A percentile compares a stretch with the other conserved stretches of the same genome.
Conservation (phyloP, 1,140 invertebrate species). For the Bombus waltoni region DNA sequence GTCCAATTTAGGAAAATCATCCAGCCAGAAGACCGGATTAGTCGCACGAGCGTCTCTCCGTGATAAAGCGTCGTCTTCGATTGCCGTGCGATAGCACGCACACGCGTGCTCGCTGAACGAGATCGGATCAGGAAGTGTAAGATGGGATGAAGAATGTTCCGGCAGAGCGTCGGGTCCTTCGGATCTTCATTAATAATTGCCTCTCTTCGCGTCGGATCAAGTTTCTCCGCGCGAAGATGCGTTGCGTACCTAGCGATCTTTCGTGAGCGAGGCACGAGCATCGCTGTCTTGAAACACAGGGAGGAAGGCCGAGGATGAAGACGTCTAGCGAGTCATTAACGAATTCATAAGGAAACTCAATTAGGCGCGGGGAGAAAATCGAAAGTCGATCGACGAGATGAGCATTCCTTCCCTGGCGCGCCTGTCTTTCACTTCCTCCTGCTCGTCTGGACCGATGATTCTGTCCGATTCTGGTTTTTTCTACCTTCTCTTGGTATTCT, state of each 20-base stretch:
- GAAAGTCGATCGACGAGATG: conserved; percentile 10
- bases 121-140: conserved; percentile 33
- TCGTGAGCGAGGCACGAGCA: conserved; percentile 3
- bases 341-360: conserved; percentile 44
- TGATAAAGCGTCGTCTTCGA: conserved; percentile 53
- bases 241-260: conserved; percentile 1
- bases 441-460: neutral
- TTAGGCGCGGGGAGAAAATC: conserved; percentile 13
- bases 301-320: conserved; percentile 21
- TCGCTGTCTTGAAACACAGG: neutral
- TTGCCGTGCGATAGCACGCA: conserved; percentile 43
- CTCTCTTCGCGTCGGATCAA: conserved; percentile 18
- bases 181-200: conserved; percentile 55
- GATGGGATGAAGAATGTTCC: conserved; percentile 41
- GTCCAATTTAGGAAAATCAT: conserved; percentile 23
- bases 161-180: conserved; percentile 32
- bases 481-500: neutral
- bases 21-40: neutral
- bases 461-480: neutral
- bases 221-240: conserved; percentile 30
- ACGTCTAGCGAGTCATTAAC: conserved; percentile 31
- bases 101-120: neutral
- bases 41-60: conserved; percentile 43
- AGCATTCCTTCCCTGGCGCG: neutral
- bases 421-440: neutral